Conservation (phyloP, 2,797 vertebrate genomes). For the Gallinago solitaria region DNA sequence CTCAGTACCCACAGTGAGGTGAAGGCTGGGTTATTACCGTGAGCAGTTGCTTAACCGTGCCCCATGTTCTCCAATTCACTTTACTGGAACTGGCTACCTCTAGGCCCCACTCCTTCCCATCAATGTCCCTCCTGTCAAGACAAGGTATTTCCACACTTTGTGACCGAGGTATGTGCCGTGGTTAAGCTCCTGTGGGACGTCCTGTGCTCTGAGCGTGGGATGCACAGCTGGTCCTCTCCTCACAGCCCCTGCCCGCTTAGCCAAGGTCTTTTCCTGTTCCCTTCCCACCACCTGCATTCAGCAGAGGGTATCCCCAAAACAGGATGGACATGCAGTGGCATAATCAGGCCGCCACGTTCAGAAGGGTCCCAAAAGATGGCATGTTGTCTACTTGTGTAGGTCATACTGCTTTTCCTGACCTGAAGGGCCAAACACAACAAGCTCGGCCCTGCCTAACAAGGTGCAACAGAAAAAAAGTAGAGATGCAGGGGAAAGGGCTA, state of each 20-base stretch:
- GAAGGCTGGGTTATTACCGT: not conserved
- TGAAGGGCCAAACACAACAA: not conserved
- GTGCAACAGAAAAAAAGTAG: not conserved
- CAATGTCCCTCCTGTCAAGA: not conserved
- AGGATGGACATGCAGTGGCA: not conserved
- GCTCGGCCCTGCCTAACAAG: not conserved
- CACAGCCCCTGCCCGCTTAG: not conserved
- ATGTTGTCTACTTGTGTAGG: rapidly evolving
- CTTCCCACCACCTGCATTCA: not conserved
- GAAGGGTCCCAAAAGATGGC: not conserved
- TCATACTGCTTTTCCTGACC: not conserved
- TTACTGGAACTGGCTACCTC: not conserved
- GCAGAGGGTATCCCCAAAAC: not conserved
- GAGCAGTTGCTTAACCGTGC: not conserved
- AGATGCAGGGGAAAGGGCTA: not conserved
- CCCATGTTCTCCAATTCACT: not conserved
- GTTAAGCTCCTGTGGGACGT: not conserved
- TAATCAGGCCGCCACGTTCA: not conserved
- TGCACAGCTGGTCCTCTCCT: not conserved
- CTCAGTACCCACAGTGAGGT: not conserved
- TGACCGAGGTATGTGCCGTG: not conserved
- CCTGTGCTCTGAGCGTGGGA: not conserved
- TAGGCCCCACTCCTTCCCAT: not conserved
- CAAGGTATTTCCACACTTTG: not conserved
- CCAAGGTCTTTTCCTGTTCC: not conserved